A percentile compares a stretch with the other conserved stretches of the same genome.
Conservation (phyloP, 2,797 vertebrate species). For the Urocyon cinereoargenteus region DNA sequence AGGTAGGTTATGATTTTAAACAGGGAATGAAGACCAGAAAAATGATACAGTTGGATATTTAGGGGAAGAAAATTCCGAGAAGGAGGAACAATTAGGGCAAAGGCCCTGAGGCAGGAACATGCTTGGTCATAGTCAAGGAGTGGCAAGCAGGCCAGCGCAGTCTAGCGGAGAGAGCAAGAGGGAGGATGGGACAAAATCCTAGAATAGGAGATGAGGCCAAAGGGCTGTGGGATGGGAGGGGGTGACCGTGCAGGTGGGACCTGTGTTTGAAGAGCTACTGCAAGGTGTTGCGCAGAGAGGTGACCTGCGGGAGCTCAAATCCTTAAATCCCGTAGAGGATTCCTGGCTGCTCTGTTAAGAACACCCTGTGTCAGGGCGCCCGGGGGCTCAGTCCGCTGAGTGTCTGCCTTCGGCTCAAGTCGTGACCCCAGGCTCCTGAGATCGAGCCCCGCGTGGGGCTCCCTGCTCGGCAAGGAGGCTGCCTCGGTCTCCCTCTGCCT, state of each 20-base stretch:
- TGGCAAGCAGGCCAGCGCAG: neutral
- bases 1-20: neutral
- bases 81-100: neutral
- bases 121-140: neutral
- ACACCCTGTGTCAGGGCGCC: neutral
- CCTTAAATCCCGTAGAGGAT: neutral
- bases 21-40: neutral
- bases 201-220: neutral
- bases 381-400: too few relatives aligned
- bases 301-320: neutral
- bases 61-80: neutral
- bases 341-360: neutral
- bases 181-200: neutral
- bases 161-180: neutral
- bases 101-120: too few relatives aligned
- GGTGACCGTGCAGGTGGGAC: neutral
- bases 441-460: too few relatives aligned
- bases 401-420: too few relatives aligned
- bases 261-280: neutral
- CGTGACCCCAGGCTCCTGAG: too few relatives aligned
- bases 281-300: neutral
- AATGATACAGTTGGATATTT: neutral
- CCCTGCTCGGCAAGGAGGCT: too few relatives aligned
- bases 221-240: neutral
- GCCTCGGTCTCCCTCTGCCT: too few relatives aligned